Percentiles rank a stretch among this genome's conserved stretches.
Evolutionary conservation across 2,888 invertebrate genomes (phyloP).

Genomic region (Anodontia alba): DNA sequence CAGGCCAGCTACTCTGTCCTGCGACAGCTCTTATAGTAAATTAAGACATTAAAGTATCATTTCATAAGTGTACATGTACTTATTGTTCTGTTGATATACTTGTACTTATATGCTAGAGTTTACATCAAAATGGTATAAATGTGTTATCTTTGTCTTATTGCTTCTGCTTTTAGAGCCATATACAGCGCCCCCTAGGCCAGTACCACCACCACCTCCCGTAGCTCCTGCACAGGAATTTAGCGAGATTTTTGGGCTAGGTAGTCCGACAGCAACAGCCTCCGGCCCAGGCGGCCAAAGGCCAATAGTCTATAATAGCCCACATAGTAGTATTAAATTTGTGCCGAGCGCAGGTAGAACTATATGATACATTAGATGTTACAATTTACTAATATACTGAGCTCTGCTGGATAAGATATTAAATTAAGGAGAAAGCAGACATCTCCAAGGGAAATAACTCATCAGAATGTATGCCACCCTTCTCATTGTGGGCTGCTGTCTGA

Average conservation of each 20-base stretch:
- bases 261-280: slow-evolving; percentile 57
- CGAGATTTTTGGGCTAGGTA: slow-evolving; percentile 65
- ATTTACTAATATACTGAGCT: not conserved
- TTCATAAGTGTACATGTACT: too few species aligned
- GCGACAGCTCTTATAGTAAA: too few species aligned
- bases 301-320: slow-evolving; percentile 71
- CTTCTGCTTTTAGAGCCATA: slow-evolving; percentile 12
- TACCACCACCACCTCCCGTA: slow-evolving; percentile 51
- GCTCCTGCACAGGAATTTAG: slow-evolving; percentile 68
- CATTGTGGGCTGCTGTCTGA: too few species aligned
- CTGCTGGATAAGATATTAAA: not conserved
- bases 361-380: slow-evolving; percentile 18
- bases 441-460: too few species aligned
- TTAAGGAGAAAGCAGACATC: not conserved
- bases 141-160: not conserved
- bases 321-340: slow-evolving; percentile 62
- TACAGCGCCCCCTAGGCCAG: slow-evolving; percentile 55
- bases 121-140: too few species aligned
- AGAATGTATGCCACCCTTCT: too few species aligned
- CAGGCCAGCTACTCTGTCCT: too few species aligned
- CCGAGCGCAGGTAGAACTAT: slow-evolving; percentile 55
- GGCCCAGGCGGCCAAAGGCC: slow-evolving; percentile 59
- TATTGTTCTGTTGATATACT: too few species aligned
- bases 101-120: too few species aligned
- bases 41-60: too few species aligned